Percentiles rank a stretch among this genome's conserved stretches.
Conservation (phyloP, 2,797 vertebrate species). For the Platyrinchus mystaceus region DNA sequence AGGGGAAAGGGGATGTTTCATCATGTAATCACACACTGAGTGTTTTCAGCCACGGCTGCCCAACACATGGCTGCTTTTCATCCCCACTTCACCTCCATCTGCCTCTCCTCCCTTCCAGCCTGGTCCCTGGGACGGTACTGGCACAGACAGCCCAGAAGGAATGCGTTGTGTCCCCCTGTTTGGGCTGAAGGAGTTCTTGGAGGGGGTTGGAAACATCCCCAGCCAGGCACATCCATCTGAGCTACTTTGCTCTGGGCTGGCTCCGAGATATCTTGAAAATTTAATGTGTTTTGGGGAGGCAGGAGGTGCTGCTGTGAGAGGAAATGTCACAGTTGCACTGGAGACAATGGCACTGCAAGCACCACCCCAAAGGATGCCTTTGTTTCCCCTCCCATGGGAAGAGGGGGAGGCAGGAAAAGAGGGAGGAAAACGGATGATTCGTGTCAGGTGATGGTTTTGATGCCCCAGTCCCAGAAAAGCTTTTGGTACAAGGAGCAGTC, state of each 20-base stretch:
- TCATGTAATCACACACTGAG: not conserved
- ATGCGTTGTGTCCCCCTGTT: rapidly evolving
- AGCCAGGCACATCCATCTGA: not conserved
- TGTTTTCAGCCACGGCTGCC: not conserved
- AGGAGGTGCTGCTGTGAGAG: not conserved
- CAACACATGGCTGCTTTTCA: not conserved
- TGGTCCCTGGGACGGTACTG: not conserved
- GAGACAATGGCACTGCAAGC: not conserved
- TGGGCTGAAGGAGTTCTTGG: not conserved
- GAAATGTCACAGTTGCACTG: not conserved
- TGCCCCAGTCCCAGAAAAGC: rapidly evolving
- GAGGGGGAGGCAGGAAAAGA: not conserved
- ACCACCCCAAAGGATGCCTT: not conserved
- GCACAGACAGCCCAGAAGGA: not conserved
- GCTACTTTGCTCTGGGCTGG: not conserved
- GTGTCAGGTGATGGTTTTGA: not conserved
- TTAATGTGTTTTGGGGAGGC: not conserved
- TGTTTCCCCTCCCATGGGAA: not conserved
- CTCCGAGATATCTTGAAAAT: constrained; percentile 26
- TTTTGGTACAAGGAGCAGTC: not conserved
- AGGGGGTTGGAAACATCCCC: not conserved
- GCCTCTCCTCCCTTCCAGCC: not conserved
- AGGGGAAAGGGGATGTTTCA: not conserved
- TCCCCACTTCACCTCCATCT: not conserved
- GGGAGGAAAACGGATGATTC: not conserved